Base-by-base conservation (phyloP, 2,888 invertebrate genomes). In the Mechanitis messenoides region DNA sequence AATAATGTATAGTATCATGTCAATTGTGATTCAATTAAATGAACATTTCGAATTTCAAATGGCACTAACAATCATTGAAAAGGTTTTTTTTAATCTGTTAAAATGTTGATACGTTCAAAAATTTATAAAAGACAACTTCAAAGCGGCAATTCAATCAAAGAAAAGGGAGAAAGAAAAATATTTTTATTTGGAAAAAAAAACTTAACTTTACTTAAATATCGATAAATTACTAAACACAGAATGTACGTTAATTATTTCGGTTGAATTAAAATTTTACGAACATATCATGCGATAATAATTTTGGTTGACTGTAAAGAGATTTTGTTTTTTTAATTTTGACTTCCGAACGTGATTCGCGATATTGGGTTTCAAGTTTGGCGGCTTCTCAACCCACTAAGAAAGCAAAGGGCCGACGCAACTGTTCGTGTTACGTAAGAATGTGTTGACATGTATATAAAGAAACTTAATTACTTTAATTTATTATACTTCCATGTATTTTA, bases 391-490 rank as follows among this genome's bases (percentile, higher is more conserved):
- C 64, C 66, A 67, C 67, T 63, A 59, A 64, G 59, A 64, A 59
- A 64, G 68, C 64, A 64, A 68, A 69, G 67, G 67, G 67, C 62
- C 64, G 66, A 60, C 58, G 59, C 62, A 59, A 63, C 63, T 63
- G 64, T 64, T 64, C 61, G 66, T 60, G 58, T 68, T 68, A 58
- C 63, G 56, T 66, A 68, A 68, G 38, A 64, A 61, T 61, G 59
- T 63, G 66, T 66, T 63, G 68, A 66, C 66, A 68, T 69, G 66
- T 66, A 60, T 65, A 65, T 68, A 63, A 58, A 68, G 62, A 63
- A 63, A 65, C 62, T 65, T 68, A 67, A 64, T 68, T 68, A 64
- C 59, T 62, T 53, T 31, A 56, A 64, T 64, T 53, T 61, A 55
- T 58, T 63, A 63, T 33, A 35, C 20, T 53, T 58, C 42, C 55